A percentile compares a stretch with the other conserved stretches of the same genome.
Evolutionary conservation across 2,113 vertebrate species (phyloP).

Genomic region (Oriolus oriolus): DNA sequence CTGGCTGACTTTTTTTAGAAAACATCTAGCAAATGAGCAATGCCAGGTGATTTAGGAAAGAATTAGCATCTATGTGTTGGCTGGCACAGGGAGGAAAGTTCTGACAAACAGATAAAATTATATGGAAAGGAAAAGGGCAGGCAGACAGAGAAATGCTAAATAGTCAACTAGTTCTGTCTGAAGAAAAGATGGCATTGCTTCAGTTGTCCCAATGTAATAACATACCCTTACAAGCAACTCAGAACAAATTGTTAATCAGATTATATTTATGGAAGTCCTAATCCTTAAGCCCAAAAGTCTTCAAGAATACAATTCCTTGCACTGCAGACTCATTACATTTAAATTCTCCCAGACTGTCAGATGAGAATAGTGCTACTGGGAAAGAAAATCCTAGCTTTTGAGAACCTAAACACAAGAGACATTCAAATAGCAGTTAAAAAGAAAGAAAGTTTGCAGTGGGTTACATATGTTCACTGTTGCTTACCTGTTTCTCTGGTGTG

Average conservation of each 20-base stretch:
- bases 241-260: not conserved
- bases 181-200: not conserved
- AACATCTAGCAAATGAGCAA: not conserved
- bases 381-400: not conserved
- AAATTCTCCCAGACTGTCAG: not conserved
- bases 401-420: not conserved
- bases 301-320: not conserved
- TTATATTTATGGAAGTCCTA: not conserved
- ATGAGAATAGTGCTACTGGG: fast-evolving
- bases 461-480: not conserved
- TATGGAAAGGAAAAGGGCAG: not conserved
- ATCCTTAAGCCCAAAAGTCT: not conserved
- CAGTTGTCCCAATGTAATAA: not conserved
- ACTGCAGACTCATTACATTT: not conserved
- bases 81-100: not conserved
- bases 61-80: not conserved
- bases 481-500: conserved; percentile 77
- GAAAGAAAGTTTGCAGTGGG: not conserved
- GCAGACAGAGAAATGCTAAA: not conserved
- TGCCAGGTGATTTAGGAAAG: not conserved
- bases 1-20: not conserved
- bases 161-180: not conserved
- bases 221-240: not conserved
- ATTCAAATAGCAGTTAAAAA: not conserved
- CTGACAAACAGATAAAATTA: not conserved